Percentiles rank a stretch among this genome's conserved stretches.
Evolutionary conservation across 2,113 vertebrate genomes (phyloP).

Genomic region (Calcarius ornatus): DNA sequence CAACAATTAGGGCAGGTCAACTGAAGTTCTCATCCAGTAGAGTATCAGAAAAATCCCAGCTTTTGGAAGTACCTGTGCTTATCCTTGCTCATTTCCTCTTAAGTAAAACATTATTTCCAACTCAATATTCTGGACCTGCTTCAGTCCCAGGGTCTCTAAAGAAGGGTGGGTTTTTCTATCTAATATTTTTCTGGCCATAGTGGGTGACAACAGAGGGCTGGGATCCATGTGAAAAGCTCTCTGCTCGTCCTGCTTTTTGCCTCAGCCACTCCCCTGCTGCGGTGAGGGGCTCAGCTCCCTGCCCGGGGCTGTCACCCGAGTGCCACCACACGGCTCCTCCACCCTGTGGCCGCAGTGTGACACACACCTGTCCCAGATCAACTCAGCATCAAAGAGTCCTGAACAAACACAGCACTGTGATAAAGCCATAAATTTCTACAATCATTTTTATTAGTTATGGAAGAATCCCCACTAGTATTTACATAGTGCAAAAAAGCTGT

Average conservation of each 20-base stretch:
- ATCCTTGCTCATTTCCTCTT: background rate
- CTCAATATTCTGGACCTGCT: background rate
- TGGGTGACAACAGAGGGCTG: background rate
- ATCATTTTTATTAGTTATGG: slow-evolving; percentile 89
- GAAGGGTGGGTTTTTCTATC: fast-evolving
- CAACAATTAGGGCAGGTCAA: background rate
- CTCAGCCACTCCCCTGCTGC: background rate
- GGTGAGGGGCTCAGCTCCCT: background rate
- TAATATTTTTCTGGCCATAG: background rate
- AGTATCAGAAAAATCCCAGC: background rate
- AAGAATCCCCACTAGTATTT: slow-evolving; percentile 85
- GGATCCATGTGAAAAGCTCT: background rate
- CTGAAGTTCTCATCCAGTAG: background rate
- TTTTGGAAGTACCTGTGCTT: background rate
- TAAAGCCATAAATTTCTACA: slow-evolving; percentile 73
- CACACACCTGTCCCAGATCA: background rate
- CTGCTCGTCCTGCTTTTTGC: background rate
- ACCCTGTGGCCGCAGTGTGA: background rate
- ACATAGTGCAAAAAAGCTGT: slow-evolving; percentile 94
- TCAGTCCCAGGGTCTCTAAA: background rate
- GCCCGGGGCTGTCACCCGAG: fast-evolving
- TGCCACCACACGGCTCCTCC: background rate
- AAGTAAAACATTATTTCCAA: background rate
- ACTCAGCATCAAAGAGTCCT: fast-evolving
- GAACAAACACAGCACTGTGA: background rate